Percentiles rank a stretch among this genome's conserved stretches.
phyloP scores from a whole-genome alignment of 2,797 vertebrate genomes.

The Acipenser oxyrinchus region DNA sequence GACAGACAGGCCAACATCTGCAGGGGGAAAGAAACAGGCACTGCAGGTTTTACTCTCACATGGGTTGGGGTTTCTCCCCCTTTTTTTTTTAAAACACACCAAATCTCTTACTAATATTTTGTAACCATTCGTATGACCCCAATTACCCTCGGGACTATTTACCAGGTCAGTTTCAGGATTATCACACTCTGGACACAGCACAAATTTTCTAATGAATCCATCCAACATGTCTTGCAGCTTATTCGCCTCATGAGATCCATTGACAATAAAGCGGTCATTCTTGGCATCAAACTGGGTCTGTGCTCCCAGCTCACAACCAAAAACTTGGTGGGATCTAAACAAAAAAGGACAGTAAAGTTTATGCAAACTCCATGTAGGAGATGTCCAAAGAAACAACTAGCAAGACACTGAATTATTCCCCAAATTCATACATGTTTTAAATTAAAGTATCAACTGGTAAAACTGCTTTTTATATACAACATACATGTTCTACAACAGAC shows the following conservation, averaged over 20 bases:
- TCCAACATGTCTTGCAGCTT: conserved; percentile 99
- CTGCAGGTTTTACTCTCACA: too few relatives aligned
- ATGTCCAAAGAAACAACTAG: neutral
- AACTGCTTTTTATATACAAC: too few relatives aligned
- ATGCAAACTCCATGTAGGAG: too few relatives aligned
- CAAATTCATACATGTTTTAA: too few relatives aligned
- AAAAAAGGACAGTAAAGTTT: neutral
- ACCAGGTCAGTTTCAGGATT: conserved; percentile 99
- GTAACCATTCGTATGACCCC: too few relatives aligned
- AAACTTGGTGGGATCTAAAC: conserved; percentile 97
- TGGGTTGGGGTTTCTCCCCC: too few relatives aligned
- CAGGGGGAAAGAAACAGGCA: too few relatives aligned
- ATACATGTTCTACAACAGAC: too few relatives aligned
- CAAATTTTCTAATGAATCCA: conserved; percentile 99
- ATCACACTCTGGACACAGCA: conserved; percentile 98
- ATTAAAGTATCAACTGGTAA: too few relatives aligned
- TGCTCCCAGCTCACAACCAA: conserved; percentile 99
- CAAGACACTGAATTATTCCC: too few relatives aligned
- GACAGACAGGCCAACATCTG: neutral
- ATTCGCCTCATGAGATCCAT: conserved; percentile 99
- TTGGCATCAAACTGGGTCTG: conserved; percentile 99
- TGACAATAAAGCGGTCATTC: conserved; percentile 99
- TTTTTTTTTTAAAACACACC: too few relatives aligned
- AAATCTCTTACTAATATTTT: too few relatives aligned
- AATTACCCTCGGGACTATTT: conserved; percentile 27